phyloP scores from a whole-genome alignment of 2,113 vertebrate species.

The Lycaon pictus region DNA sequence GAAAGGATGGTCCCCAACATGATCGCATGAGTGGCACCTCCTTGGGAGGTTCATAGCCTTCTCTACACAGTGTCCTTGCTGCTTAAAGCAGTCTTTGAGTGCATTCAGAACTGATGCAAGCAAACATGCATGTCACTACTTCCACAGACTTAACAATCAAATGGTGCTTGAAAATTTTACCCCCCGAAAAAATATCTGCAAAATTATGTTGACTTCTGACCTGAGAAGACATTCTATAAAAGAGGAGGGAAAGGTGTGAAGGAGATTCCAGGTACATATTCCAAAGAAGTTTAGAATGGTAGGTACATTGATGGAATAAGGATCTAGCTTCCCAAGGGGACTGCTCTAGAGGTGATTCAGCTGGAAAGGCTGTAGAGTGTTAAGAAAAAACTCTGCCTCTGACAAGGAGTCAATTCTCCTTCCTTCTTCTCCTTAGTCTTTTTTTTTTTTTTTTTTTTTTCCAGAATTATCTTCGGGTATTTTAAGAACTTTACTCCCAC shows the following conservation, averaged over 20 bases:
- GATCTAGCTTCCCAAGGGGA: too few relatives aligned
- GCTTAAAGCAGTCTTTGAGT: too few relatives aligned
- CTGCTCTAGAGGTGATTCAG: background rate
- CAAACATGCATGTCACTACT: fast-evolving
- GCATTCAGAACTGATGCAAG: fast-evolving
- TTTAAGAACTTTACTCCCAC: background rate
- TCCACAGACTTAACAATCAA: background rate
- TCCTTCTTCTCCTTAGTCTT: background rate
- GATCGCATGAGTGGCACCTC: background rate
- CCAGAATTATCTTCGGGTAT: background rate
- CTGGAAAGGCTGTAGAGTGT: background rate
- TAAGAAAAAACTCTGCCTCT: background rate
- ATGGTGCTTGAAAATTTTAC: background rate
- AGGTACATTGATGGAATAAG: background rate
- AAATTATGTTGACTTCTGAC: background rate
- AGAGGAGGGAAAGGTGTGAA: background rate
- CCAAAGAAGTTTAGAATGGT: background rate
- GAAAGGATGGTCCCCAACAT: background rate
- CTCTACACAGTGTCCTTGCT: fast-evolving
- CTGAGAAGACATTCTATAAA: background rate
- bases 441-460: background rate
- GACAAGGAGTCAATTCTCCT: background rate
- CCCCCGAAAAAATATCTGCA: background rate
- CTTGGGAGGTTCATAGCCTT: background rate
- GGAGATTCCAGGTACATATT: background rate